phyloP scores from a whole-genome alignment of 1,140 invertebrate species.

The Drosophila trapezifrons region DNA sequence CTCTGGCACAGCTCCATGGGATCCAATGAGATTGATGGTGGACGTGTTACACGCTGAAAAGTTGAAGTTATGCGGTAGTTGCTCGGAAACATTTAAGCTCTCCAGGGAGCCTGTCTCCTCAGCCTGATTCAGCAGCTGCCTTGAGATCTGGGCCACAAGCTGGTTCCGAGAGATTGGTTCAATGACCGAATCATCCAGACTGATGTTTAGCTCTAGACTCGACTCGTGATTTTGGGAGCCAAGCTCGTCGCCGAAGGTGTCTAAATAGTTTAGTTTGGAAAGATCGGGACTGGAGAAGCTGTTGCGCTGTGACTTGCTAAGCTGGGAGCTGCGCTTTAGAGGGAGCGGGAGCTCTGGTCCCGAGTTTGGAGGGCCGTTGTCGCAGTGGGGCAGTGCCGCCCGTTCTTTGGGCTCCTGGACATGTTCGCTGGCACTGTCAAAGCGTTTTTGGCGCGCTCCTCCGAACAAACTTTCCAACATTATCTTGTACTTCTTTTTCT shows the following conservation, averaged over 20 bases:
- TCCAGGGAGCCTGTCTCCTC: constrained; percentile 57
- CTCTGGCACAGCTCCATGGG: constrained; percentile 65
- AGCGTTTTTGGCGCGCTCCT: constrained; percentile 56
- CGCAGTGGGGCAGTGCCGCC: constrained; percentile 41
- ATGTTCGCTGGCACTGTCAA: constrained; percentile 64
- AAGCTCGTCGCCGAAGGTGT: constrained; percentile 62
- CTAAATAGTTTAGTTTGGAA: constrained; percentile 74
- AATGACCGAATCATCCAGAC: constrained; percentile 70
- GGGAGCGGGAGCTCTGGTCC: constrained; percentile 33
- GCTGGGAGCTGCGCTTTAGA: constrained; percentile 29
- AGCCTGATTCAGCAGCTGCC: constrained; percentile 34
- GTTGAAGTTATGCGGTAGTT: constrained; percentile 78
- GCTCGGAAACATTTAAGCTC: constrained; percentile 76
- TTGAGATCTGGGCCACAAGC: constrained; percentile 46
- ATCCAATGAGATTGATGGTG: constrained; percentile 77
- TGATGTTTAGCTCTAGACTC: constrained; percentile 64
- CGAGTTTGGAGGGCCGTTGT: constrained; percentile 63
- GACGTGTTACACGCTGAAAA: constrained; percentile 79
- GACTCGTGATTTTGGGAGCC: constrained; percentile 32
- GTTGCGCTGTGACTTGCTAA: constrained; percentile 68
- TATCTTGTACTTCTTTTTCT: constrained; percentile 80
- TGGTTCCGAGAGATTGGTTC: constrained; percentile 38
- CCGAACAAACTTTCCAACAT: constrained; percentile 78
- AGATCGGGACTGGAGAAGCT: constrained; percentile 83
- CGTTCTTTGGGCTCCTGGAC: constrained; percentile 10